These are phyloP conservation scores for Coelopa frigida DNA, from an alignment of 1,140 invertebrate genomes.

Conservation along the genomic window DNA sequence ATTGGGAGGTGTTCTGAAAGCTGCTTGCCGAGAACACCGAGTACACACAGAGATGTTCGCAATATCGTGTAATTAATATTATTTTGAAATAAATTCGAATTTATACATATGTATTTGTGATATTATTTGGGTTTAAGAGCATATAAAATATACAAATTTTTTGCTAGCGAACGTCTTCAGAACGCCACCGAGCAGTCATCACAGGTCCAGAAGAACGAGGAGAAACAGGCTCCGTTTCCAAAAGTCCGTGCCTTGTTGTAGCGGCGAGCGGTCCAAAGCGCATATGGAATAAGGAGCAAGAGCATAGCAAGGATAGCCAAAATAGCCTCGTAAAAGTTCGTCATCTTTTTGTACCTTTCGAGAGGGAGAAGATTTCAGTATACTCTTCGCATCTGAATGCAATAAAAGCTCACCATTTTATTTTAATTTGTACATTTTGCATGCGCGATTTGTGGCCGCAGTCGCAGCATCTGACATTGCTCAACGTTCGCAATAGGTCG, in stretches of 20 bases:
- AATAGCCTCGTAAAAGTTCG: slow-evolving; percentile 5
- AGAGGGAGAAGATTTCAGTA: slow-evolving; percentile 1
- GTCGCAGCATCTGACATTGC: slow-evolving; percentile 4
- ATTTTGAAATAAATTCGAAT: not conserved
- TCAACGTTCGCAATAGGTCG: not conserved
- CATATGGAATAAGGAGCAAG: not conserved
- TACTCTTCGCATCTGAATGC: too few species aligned
- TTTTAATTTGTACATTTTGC: slow-evolving; percentile 2
- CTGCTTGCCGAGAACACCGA: too few species aligned
- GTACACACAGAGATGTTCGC: too few species aligned
- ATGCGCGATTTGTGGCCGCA: slow-evolving; percentile 3
- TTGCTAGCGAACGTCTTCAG: not conserved
- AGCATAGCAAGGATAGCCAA: not conserved
- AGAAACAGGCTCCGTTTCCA: slow-evolving; percentile 4
- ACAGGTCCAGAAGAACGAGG: slow-evolving; percentile 11
- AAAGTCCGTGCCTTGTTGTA: slow-evolving; percentile 6
- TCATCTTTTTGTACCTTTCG: slow-evolving; percentile 7
- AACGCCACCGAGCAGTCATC: slow-evolving; percentile 6
- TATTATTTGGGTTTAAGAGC: not conserved
- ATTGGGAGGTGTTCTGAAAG: too few species aligned
- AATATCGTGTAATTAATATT: too few species aligned
- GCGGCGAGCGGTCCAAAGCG: not conserved
- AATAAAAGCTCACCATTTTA: slow-evolving; percentile 1
- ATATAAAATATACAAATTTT: too few species aligned
- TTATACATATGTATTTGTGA: not conserved